Conservation (phyloP, 30 jellyfish, hydroid and myxozoan species). For the Cassiopea andromeda region DNA sequence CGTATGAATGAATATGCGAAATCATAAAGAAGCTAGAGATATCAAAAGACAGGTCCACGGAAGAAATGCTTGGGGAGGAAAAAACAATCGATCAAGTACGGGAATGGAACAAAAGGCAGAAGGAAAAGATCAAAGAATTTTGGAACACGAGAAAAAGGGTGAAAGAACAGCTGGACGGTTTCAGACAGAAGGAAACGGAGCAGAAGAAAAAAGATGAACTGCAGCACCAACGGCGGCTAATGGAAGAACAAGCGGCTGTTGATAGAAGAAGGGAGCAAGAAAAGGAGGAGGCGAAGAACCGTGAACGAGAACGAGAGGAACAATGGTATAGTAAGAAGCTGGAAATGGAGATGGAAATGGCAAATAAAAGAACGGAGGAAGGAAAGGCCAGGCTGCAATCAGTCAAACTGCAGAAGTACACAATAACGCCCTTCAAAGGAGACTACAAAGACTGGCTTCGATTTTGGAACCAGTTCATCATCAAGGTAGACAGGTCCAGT, state of each 20-base stretch:
- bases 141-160: constrained; percentile 45
- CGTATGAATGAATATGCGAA: constrained; percentile 27
- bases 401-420: constrained; percentile 64
- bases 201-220: constrained; percentile 54
- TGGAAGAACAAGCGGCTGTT: constrained; percentile 41
- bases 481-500: constrained; percentile 59
- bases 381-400: constrained; percentile 14
- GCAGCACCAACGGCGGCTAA: constrained; percentile 59
- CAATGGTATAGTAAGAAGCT: constrained; percentile 16
- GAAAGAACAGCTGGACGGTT: constrained; percentile 40
- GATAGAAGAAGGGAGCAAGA: constrained; percentile 45
- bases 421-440: constrained; percentile 73
- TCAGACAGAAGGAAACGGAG: constrained; percentile 25
- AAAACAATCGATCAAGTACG: constrained; percentile 45
- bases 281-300: constrained; percentile 35
- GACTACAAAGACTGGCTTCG: constrained; percentile 78
- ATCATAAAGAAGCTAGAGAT: constrained; percentile 23
- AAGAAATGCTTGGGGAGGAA: constrained; percentile 36
- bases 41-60: constrained; percentile 19
- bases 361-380: constrained; percentile 6
- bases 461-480: constrained; percentile 70
- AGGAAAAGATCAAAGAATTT: constrained; percentile 36
- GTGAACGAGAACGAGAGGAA: constrained; percentile 49
- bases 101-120: constrained; percentile 61
- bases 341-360: constrained; percentile 44